Evolutionary conservation across 2,888 invertebrate species (phyloP).

Genomic region (Drosophila nr. perissopoda): DNA sequence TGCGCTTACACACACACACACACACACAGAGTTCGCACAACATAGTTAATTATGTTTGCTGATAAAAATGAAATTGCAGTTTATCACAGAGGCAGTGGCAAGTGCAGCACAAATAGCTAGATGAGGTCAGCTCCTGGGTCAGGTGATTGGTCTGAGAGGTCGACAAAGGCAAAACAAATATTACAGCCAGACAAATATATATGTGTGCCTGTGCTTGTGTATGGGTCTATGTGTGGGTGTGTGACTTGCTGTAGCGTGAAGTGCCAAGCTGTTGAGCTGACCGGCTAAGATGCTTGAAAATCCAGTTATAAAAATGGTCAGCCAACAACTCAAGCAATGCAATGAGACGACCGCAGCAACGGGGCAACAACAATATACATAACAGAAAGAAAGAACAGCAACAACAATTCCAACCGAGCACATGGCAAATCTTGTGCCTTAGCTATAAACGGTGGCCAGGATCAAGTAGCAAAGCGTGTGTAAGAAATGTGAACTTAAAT

Average conservation of each 20-base stretch:
- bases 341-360: constrained; percentile 38
- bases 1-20: constrained; percentile 11
- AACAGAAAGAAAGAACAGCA: background rate
- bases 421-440: constrained; percentile 37
- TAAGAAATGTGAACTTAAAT: constrained; percentile 79
- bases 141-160: constrained; percentile 24
- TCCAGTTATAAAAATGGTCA: constrained; percentile 76
- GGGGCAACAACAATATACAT: constrained; percentile 2
- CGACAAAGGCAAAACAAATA: constrained; percentile 72
- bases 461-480: constrained; percentile 43
- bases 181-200: constrained; percentile 48
- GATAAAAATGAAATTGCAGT: constrained; percentile 66
- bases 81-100: constrained; percentile 64
- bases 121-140: constrained; percentile 54
- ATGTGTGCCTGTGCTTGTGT: constrained; percentile 4
- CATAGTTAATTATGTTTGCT: constrained; percentile 76
- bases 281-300: constrained; percentile 63
- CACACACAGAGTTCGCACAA: constrained; percentile 6
- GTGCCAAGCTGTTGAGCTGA: constrained; percentile 61
- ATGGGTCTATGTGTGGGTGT: background rate
- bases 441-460: constrained; percentile 36
- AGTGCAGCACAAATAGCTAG: constrained; percentile 73
- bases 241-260: constrained; percentile 42
- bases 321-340: constrained; percentile 65
- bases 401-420: constrained; percentile 4